These are phyloP conservation scores for Drosophila koepferae DNA, from an alignment of 2,888 invertebrate genomes.

Conservation along the genomic window DNA sequence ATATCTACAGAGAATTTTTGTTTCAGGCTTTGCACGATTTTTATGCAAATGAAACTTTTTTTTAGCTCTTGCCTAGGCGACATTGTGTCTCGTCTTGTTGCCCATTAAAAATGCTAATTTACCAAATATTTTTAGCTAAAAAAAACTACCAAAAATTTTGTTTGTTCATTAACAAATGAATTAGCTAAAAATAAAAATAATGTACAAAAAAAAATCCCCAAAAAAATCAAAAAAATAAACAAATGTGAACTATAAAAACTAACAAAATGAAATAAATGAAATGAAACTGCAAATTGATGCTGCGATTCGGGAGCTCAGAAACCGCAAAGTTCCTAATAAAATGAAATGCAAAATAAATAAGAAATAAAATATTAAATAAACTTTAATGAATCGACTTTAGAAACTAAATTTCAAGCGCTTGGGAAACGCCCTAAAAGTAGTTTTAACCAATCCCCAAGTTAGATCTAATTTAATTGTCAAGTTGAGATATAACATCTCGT, in stretches of 20 bases:
- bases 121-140: conserved; percentile 45
- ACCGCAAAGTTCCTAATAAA: conserved; percentile 4
- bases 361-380: background rate
- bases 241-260: conserved; percentile 12
- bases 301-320: background rate
- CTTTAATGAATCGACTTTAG: background rate
- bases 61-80: conserved; percentile 56
- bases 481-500: background rate
- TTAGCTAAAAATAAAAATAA: conserved; percentile 55
- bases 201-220: background rate
- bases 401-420: background rate
- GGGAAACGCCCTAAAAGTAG: background rate
- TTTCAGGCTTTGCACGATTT: conserved; percentile 43
- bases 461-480: background rate
- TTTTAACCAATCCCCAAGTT: background rate
- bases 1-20: conserved; percentile 20
- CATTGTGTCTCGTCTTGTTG: conserved; percentile 75
- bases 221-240: conserved; percentile 25
- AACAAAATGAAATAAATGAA: conserved; percentile 17
- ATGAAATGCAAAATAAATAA: background rate
- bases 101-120: conserved; percentile 76
- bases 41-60: conserved; percentile 56
- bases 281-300: conserved; percentile 8
- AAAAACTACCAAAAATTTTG: conserved; percentile 34
- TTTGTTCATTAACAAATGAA: conserved; percentile 70